Evolutionary conservation across 2,888 invertebrate genomes (phyloP).

Genomic region (Chirona hameri): DNA sequence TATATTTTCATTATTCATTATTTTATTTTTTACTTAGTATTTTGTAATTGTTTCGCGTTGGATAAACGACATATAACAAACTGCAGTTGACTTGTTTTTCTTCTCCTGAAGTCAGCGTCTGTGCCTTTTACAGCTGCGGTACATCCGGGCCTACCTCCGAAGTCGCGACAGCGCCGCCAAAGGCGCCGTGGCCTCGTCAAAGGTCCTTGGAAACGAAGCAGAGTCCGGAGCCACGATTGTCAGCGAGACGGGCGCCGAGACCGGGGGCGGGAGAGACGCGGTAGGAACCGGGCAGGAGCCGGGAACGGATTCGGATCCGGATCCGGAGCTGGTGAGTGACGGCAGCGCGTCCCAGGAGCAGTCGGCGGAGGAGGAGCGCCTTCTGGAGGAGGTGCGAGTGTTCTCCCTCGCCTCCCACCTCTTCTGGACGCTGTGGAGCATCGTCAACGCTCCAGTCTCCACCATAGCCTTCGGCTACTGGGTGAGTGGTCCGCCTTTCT

Average conservation of each 20-base stretch:
- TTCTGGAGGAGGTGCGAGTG: slow-evolving; percentile 72
- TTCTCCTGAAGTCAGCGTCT: too few species aligned
- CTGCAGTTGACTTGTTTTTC: too few species aligned
- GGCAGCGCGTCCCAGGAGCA: neutral
- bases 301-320: neutral
- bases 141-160: neutral
- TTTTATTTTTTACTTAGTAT: too few species aligned
- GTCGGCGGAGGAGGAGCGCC: slow-evolving; percentile 51
- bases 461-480: slow-evolving; percentile 92
- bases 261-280: neutral
- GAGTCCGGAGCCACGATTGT: too few species aligned
- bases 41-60: too few species aligned
- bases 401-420: slow-evolving; percentile 86
- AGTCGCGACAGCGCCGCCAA: neutral
- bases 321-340: too few species aligned
- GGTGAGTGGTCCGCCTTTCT: slow-evolving; percentile 57
- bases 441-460: slow-evolving; percentile 80
- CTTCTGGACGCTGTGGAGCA: slow-evolving; percentile 91
- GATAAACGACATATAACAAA: too few species aligned
- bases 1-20: too few species aligned
- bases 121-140: neutral
- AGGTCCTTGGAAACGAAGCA: neutral
- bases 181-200: neutral
- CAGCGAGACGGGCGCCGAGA: neutral
- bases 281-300: neutral